phyloP scores from a whole-genome alignment of 2,888 invertebrate species.

The Drosophila macrospina region DNA sequence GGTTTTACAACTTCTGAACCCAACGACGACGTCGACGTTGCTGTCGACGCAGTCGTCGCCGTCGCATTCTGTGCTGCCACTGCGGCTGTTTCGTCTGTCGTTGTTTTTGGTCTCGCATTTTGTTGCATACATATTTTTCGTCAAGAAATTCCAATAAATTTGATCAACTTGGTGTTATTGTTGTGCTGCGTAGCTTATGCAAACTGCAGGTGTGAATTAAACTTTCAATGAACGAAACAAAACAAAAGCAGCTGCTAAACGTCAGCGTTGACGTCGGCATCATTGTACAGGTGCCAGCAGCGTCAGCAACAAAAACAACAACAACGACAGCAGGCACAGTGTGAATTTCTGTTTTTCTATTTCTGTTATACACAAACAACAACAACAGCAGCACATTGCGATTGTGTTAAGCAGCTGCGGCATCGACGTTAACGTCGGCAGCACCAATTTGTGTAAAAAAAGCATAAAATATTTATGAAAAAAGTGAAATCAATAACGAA shows the following conservation, averaged over 20 bases:
- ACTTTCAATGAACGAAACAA: slow-evolving; percentile 51
- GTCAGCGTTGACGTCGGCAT: slow-evolving; percentile 53
- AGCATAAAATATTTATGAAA: slow-evolving; percentile 59
- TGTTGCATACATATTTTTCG: slow-evolving; percentile 39
- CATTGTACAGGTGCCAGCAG: slow-evolving; percentile 52
- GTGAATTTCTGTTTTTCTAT: slow-evolving; percentile 43
- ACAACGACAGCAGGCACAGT: slow-evolving; percentile 12
- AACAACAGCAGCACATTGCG: slow-evolving; percentile 16
- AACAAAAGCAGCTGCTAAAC: slow-evolving; percentile 51
- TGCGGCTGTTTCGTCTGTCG: not conserved
- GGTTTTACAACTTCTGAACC: slow-evolving; percentile 78
- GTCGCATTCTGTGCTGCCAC: slow-evolving; percentile 18
- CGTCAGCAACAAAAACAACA: slow-evolving; percentile 15
- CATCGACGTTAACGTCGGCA: slow-evolving; percentile 7
- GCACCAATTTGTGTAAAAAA: slow-evolving; percentile 55
- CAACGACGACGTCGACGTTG: slow-evolving; percentile 23
- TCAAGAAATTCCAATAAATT: slow-evolving; percentile 49
- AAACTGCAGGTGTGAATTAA: slow-evolving; percentile 63
- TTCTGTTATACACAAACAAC: slow-evolving; percentile 61
- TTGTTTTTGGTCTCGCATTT: slow-evolving; percentile 22
- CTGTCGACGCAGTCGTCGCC: slow-evolving; percentile 30
- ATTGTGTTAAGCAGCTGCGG: slow-evolving; percentile 11
- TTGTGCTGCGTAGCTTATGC: slow-evolving; percentile 24
- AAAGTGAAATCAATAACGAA: slow-evolving; percentile 79
- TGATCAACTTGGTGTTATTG: slow-evolving; percentile 25